Conservation (phyloP, 2,113 vertebrate genomes). For the Rynchops niger region DNA sequence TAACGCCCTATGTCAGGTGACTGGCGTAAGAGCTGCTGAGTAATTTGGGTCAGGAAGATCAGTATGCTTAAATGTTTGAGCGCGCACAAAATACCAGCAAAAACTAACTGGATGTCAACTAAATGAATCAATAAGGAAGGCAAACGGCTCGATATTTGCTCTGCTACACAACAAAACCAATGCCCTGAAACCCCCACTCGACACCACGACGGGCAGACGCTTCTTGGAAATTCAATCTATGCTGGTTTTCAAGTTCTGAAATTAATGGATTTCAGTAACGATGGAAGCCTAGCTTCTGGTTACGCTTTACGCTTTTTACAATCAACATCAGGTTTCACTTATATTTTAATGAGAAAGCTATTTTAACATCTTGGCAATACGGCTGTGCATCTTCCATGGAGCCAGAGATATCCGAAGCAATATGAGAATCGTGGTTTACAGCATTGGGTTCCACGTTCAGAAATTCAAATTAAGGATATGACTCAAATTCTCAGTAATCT, state of each 20-base stretch:
- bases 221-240: background rate
- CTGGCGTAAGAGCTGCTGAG: background rate
- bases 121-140: background rate
- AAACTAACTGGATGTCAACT: background rate
- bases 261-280: background rate
- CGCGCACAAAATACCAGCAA: background rate
- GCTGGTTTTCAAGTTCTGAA: background rate
- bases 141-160: background rate
- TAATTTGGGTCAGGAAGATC: background rate
- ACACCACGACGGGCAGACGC: background rate
- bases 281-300: conserved; percentile 7
- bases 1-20: background rate
- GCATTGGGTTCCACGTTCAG: background rate
- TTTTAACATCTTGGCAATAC: conserved; percentile 20
- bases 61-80: background rate
- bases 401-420: background rate
- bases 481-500: background rate
- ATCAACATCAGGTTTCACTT: conserved; percentile 39
- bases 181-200: background rate
- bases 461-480: background rate
- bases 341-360: conserved; percentile 37
- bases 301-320: background rate
- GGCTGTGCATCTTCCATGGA: background rate
- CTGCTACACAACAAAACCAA: background rate
- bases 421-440: background rate